Percentiles rank a stretch among this genome's conserved stretches.
Evolutionary conservation across 2,888 invertebrate genomes (phyloP).

Genomic region (Rhagium mordax): DNA sequence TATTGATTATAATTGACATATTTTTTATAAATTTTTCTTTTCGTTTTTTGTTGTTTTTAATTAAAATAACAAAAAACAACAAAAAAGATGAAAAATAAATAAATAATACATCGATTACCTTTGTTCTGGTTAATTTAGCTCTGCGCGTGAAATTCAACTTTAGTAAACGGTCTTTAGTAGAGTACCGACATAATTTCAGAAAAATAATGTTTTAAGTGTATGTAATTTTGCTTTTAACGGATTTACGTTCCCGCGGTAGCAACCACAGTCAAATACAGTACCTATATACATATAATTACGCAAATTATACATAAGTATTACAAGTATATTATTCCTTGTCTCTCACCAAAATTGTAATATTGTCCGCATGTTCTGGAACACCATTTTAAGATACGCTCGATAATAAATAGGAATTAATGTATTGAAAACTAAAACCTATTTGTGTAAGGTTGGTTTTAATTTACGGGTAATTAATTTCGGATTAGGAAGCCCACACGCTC

Average conservation of each 20-base stretch:
- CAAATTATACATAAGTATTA: not conserved
- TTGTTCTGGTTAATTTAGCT: not conserved
- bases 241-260: not conserved
- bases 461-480: not conserved
- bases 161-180: not conserved
- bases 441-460: not conserved
- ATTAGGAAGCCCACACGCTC: not conserved
- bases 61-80: no score
- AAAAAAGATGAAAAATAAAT: no score
- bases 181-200: not conserved
- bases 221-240: not conserved
- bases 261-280: not conserved
- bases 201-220: not conserved
- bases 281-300: not conserved
- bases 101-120: no score
- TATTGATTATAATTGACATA: no score
- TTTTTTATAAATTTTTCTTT: no score
- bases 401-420: no score
- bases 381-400: no score
- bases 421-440: not conserved
- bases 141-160: not conserved
- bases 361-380: no score
- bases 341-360: no score
- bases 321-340: no score
- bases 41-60: no score